phyloP scores from a whole-genome alignment of 2,797 vertebrate species.

The Heterohyrax brucei region DNA sequence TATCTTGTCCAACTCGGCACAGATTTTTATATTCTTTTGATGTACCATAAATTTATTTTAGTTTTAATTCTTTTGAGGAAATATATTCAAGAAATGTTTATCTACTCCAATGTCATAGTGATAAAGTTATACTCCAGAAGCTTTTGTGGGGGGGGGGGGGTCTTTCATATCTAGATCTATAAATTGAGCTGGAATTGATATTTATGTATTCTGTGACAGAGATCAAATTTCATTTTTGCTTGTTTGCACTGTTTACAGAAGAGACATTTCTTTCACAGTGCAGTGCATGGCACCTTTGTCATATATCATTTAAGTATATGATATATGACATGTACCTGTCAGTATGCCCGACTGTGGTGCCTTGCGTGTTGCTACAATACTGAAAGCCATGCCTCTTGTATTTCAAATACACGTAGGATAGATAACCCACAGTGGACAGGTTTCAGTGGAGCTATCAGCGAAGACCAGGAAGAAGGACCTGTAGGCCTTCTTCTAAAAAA shows the following conservation, averaged over 20 bases:
- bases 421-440: not conserved
- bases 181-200: not conserved
- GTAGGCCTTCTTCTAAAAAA: too few relatives aligned
- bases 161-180: not conserved
- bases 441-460: not conserved
- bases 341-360: not conserved
- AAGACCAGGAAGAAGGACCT: not conserved
- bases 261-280: not conserved
- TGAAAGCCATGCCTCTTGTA: not conserved
- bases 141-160: too few relatives aligned
- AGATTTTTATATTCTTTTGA: not conserved
- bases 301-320: not conserved
- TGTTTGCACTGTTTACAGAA: not conserved
- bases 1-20: not conserved
- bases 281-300: not conserved
- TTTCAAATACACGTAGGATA: not conserved
- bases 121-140: not conserved
- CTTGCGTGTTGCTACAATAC: not conserved
- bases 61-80: not conserved
- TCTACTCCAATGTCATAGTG: not conserved
- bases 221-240: not conserved
- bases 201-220: not conserved
- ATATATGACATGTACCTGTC: not conserved
- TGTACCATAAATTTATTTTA: not conserved
- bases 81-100: not conserved